A percentile compares a stretch with the other conserved stretches of the same genome.
These are phyloP conservation scores for Metalampra italica DNA, from an alignment of 2,888 invertebrate species.

Conservation along the genomic window DNA sequence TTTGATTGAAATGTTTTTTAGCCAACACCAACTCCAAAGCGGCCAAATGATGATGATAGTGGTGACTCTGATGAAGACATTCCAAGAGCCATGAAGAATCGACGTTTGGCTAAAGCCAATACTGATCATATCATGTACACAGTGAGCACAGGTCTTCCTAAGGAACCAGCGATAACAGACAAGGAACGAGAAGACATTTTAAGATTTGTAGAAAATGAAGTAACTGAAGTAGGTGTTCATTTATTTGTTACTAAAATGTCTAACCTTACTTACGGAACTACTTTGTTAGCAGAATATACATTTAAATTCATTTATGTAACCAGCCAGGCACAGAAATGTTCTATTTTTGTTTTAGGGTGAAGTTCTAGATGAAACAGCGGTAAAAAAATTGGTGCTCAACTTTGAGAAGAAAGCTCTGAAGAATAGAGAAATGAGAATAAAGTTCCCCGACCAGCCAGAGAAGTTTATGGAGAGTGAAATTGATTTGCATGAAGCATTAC, in stretches of 20 bases:
- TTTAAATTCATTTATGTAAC: too few species aligned
- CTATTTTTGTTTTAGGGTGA: constrained; percentile 79
- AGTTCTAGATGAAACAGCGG: constrained; percentile 89
- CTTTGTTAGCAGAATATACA: too few species aligned
- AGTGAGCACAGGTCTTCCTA: constrained; percentile 71
- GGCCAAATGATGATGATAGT: constrained; percentile 82
- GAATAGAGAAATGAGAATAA: constrained; percentile 98
- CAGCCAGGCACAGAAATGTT: too few species aligned
- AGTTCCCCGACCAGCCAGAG: constrained; percentile 97
- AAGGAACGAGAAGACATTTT: constrained; percentile 89
- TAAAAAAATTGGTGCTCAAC: constrained; percentile 92
- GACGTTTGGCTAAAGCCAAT: constrained; percentile 76
- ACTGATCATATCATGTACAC: constrained; percentile 52
- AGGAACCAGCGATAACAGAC: constrained; percentile 81
- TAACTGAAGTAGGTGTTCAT: constrained; percentile 81
- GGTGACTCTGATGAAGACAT: constrained; percentile 82
- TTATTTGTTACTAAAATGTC: neutral
- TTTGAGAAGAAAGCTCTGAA: constrained; percentile 96
- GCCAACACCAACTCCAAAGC: constrained; percentile 91
- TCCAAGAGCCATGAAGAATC: constrained; percentile 80
- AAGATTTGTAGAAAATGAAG: constrained; percentile 90
- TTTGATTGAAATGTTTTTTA: constrained; percentile 39
- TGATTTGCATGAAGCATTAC: constrained; percentile 92
- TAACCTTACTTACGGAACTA: neutral
- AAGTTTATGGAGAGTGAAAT: constrained; percentile 99